Base-by-base conservation (phyloP, 2,888 invertebrate species). In the Tholera decimalis region DNA sequence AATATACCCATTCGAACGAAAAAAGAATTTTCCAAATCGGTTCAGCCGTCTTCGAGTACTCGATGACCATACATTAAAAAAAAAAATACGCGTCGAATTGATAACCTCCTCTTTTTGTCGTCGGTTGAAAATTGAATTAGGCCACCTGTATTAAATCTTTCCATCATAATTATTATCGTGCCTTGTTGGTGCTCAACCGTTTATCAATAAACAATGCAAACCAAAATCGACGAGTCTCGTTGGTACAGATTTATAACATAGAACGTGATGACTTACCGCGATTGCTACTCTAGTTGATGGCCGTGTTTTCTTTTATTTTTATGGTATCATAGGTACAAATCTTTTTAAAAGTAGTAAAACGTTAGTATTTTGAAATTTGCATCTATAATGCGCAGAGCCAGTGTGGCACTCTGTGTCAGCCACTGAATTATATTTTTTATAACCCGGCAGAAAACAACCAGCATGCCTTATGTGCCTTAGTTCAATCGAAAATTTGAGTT, bases 231-330 rank as follows among this genome's bases (percentile, higher is more conserved):
- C 9, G 1, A 51, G 54, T 33, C 33, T 35, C 33, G 39, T 66
- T 62, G 33, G 20, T 5, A 20, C 30, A 47, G 55, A 41, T 63
- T 63, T 39, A 67, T 47, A 26, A 35, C 41, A 5, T 67, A 33
- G 20, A 51, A 41, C 41, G n/a, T 33, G 33, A 33, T 51, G 39
- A 33, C 1, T 51, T 68, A 67, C 26, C 20, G 39, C n/a, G n/a
- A 5, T 33, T 35, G 6, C 9, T 18, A 9, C 35, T 11, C 15
- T 13, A 5, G 22, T 28, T 37, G 20, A 61, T 35, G 8, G 44
- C 9, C 6, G 0, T 22, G 5, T 11, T 4, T 7, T 11, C 1
- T 22, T 62, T 28, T 2, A 22, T 28, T 44, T 37, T 28, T 15
- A 28, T 2, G 11, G 1, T 41, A 11, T 22, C 20, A 11, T 9